Percentiles rank a stretch among this genome's conserved stretches.
Evolutionary conservation across 2,888 invertebrate genomes (phyloP).

Genomic region (Lottia gigantea): DNA sequence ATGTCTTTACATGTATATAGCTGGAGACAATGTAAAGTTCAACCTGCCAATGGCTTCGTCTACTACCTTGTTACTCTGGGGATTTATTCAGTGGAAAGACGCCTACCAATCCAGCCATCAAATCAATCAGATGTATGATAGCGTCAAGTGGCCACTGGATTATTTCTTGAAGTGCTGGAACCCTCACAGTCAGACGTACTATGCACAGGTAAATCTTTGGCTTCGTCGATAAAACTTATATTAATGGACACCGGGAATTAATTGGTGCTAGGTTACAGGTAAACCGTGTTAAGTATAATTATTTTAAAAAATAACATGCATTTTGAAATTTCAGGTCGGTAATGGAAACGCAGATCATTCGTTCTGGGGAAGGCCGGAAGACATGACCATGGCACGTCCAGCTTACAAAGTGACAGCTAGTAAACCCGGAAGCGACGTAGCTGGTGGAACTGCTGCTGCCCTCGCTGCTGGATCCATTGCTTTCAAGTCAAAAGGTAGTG

Average conservation of each 20-base stretch:
- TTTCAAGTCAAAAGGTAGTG: conserved; percentile 26
- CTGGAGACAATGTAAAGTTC: conserved; percentile 59
- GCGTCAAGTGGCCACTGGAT: conserved; percentile 74
- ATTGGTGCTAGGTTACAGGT: no score
- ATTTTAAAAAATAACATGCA: no score
- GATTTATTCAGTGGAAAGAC: conserved; percentile 46
- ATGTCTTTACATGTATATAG: no score
- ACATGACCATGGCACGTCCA: conserved; percentile 72
- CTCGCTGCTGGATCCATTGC: conserved; percentile 71
- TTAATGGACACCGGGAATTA: no score
- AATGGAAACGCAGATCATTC: conserved; percentile 72
- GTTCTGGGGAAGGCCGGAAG: conserved; percentile 76
- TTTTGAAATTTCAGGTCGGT: conserved; percentile 48
- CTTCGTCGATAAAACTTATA: no score
- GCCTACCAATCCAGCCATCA: conserved; percentile 48
- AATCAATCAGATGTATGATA: conserved; percentile 46
- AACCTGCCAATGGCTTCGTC: conserved; percentile 57
- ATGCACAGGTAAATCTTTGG: not conserved
- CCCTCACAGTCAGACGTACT: conserved; percentile 12
- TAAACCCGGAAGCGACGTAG: conserved; percentile 74
- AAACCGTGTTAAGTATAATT: no score
- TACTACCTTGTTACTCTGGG: conserved; percentile 51
- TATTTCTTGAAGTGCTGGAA: conserved; percentile 73
- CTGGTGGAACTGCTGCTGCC: conserved; percentile 74
- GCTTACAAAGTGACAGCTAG: conserved; percentile 72